phyloP scores from a whole-genome alignment of 1,140 invertebrate genomes.

The Microplitis mediator region DNA sequence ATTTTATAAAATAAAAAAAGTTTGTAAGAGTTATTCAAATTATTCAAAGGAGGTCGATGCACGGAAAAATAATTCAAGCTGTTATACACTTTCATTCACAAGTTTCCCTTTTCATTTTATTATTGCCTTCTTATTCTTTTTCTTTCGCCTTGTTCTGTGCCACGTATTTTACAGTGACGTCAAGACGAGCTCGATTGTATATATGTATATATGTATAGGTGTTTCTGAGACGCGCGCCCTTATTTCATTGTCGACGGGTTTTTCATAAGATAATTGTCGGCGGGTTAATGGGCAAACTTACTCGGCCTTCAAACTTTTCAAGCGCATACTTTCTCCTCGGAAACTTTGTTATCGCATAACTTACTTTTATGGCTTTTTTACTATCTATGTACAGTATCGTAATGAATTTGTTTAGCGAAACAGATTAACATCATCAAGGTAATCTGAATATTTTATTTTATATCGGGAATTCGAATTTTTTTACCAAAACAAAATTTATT shows the following conservation, averaged over 20 bases:
- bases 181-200: not conserved
- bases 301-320: constrained; percentile 27
- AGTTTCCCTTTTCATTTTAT: too few species aligned
- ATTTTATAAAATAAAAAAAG: too few species aligned
- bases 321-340: constrained; percentile 16
- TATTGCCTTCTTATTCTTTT: too few species aligned
- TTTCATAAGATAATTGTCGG: constrained; percentile 32
- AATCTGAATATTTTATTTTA: not conserved
- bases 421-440: not conserved
- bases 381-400: not conserved
- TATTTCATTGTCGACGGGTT: not conserved
- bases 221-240: constrained; percentile 14
- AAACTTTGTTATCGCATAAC: constrained; percentile 8
- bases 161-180: constrained; percentile 24
- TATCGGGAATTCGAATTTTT: constrained; percentile 2
- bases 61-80: not conserved
- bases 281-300: constrained; percentile 42
- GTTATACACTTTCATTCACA: not conserved
- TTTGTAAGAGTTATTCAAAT: constrained; percentile 57
- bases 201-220: too few species aligned
- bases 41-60: constrained; percentile 34
- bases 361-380: constrained; percentile 4
- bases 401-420: not conserved
- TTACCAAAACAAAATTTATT: too few species aligned
- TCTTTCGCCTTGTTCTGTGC: not conserved